These are phyloP conservation scores for Thecocarcelia acutangulata DNA, from an alignment of 2,888 invertebrate genomes.

Conservation along the genomic window DNA sequence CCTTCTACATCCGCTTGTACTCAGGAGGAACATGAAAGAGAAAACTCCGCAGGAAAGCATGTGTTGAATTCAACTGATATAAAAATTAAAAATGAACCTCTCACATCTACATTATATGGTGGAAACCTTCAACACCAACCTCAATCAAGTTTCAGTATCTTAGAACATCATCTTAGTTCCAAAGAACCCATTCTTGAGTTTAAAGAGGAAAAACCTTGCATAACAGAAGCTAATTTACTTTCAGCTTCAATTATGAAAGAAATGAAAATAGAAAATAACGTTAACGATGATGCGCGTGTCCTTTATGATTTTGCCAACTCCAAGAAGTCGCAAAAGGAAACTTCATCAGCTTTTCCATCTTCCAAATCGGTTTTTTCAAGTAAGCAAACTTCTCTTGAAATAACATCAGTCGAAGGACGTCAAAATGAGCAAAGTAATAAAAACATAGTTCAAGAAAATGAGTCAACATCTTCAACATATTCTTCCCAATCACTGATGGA, in stretches of 20 bases:
- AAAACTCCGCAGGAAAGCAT: constrained; percentile 21
- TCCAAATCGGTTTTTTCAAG: constrained; percentile 76
- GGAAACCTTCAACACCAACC: constrained; percentile 45
- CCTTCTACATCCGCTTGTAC: constrained; percentile 70
- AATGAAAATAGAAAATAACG: constrained; percentile 70
- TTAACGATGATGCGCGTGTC: constrained; percentile 77
- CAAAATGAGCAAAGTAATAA: constrained; percentile 58
- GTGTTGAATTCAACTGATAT: constrained; percentile 54
- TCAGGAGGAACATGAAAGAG: constrained; percentile 28
- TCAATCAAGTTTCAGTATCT: constrained; percentile 72
- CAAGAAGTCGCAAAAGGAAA: constrained; percentile 71
- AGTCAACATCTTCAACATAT: constrained; percentile 73
- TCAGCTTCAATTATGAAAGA: constrained; percentile 48
- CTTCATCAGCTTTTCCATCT: constrained; percentile 73
- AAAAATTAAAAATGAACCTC: constrained; percentile 74
- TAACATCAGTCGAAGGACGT: constrained; percentile 66
- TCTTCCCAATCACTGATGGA: constrained; percentile 74
- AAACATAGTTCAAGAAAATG: constrained; percentile 74
- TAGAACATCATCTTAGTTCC: constrained; percentile 76
- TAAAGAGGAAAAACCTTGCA: constrained; percentile 65
- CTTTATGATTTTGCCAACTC: constrained; percentile 78
- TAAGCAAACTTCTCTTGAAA: constrained; percentile 23
- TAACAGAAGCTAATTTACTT: constrained; percentile 52
- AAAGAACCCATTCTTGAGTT: constrained; percentile 63
- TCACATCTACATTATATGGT: constrained; percentile 57